Conservation (phyloP, 2,113 vertebrate species). For the Pangasianodon hypophthalmus region DNA sequence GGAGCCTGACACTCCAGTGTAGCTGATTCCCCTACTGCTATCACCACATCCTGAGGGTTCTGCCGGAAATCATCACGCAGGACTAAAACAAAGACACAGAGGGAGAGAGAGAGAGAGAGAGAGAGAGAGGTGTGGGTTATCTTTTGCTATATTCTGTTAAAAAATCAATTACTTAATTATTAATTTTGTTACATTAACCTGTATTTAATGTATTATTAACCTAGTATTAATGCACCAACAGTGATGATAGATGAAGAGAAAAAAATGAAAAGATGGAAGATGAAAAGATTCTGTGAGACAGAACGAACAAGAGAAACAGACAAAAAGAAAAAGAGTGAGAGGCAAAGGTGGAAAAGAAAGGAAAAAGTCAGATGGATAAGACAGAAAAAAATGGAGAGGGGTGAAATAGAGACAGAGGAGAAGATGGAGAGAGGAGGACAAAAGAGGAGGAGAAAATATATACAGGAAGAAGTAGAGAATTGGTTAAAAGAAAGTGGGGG, state of each 20-base stretch:
- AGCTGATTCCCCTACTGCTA: conserved; percentile 94
- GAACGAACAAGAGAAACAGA: not conserved
- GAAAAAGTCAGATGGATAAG: not conserved
- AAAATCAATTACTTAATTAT: not conserved
- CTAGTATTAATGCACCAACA: not conserved
- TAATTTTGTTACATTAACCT: not conserved
- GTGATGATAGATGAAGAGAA: not conserved
- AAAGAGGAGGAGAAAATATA: not conserved
- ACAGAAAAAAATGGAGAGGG: not conserved
- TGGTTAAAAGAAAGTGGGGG: not conserved
- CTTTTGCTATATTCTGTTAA: not conserved
- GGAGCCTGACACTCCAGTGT: conserved; percentile 96
- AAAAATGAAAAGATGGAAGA: not conserved
- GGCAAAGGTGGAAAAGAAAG: not conserved
- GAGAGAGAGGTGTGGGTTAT: not conserved
- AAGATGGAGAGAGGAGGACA: not conserved
- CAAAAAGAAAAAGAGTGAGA: not conserved
- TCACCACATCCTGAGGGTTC: conserved; percentile 93
- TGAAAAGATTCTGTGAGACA: not conserved
- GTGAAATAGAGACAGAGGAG: not conserved
- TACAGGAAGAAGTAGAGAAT: not conserved
- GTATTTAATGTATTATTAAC: not conserved
- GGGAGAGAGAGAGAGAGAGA: not conserved
- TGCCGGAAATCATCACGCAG: conserved; percentile 96
- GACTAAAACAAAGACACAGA: conserved; percentile 73